Evolutionary conservation across 2,888 invertebrate genomes (phyloP), one percentile per base, ranked within the genome.

Genomic region (Malthinus flaveolus): DNA sequence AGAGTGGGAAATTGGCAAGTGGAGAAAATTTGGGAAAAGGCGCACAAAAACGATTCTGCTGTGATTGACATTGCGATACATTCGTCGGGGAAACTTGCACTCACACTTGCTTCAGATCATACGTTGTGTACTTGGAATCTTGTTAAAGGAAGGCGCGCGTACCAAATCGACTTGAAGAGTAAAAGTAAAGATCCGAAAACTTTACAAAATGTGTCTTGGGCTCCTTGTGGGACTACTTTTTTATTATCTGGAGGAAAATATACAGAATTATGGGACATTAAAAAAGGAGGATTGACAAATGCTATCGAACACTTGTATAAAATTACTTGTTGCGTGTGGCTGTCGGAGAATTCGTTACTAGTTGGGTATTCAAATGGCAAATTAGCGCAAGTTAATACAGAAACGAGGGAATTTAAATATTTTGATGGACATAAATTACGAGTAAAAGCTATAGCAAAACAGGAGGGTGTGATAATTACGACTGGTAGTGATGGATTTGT

Each of bases 111-210:
- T 10, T 86, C 85, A 47, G 96, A 97, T 78, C 86, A 86, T 67
- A 88, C 90, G 4, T 77, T 97, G 44, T 82, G 89, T 70, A 96
- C 96, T 2, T 97, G 97, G 97, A 96, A 97, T 81, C 82, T 97
- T 61, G 83, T 97, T 1, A 95, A 94, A 77, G 97, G 96, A 0
- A 85, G 95, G 59, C 88, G 88, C 68, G 96, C 95, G 0, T 97
- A 92, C 75, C 88, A 90, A 1, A 91, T 91, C n/a, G 95, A 95
- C 76, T 80, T 96, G 32, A 86, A 87, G 62, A 88, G 84, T 71
- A 89, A 87, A 79, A 82, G 83, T 60, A 80, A 82, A 46, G 76
- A 79, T 61, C 64, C 76, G 1, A 75, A 66, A 61, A 72, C 69
- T 59, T 59, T 76, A 47, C 73, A 74, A 37, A 68, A 64, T 57